Evolutionary conservation across 2,113 vertebrate genomes (phyloP).

Genomic region (Riparia riparia): DNA sequence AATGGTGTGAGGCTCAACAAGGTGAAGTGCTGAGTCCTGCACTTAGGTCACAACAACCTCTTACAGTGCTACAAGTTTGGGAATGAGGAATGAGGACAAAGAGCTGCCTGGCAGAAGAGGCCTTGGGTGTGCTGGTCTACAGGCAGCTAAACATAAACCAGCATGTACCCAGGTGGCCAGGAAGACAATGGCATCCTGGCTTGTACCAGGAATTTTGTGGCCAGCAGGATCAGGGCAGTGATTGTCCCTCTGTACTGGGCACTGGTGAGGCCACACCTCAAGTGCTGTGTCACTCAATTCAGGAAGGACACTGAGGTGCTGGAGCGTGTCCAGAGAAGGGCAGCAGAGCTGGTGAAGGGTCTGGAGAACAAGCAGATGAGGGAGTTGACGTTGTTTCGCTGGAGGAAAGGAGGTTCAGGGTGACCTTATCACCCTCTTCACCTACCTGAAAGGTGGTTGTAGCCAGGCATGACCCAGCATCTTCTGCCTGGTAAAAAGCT

Average conservation of each 20-base stretch:
- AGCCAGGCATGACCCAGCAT: not conserved
- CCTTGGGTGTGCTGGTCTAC: rapidly evolving
- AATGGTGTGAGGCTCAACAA: not conserved
- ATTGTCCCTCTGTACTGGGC: rapidly evolving
- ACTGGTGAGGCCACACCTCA: rapidly evolving
- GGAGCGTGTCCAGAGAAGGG: rapidly evolving
- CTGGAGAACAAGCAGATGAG: not conserved
- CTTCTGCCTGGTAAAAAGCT: not conserved
- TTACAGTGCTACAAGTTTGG: not conserved
- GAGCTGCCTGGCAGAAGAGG: not conserved
- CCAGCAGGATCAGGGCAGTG: not conserved
- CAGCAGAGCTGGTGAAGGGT: rapidly evolving
- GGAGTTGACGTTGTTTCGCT: rapidly evolving
- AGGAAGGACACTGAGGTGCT: not conserved
- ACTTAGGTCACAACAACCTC: not conserved
- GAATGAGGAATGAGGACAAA: not conserved
- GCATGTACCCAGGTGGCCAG: rapidly evolving
- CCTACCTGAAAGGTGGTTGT: not conserved
- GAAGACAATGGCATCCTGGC: not conserved
- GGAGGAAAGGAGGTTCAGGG: not conserved
- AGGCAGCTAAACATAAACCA: not conserved
- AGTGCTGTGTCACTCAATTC: not conserved
- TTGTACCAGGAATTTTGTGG: not conserved
- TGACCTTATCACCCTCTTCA: not conserved
- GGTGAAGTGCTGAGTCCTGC: rapidly evolving